Evolutionary conservation across 2,888 invertebrate genomes (phyloP).

Genomic region (Brachylomia viminalis): DNA sequence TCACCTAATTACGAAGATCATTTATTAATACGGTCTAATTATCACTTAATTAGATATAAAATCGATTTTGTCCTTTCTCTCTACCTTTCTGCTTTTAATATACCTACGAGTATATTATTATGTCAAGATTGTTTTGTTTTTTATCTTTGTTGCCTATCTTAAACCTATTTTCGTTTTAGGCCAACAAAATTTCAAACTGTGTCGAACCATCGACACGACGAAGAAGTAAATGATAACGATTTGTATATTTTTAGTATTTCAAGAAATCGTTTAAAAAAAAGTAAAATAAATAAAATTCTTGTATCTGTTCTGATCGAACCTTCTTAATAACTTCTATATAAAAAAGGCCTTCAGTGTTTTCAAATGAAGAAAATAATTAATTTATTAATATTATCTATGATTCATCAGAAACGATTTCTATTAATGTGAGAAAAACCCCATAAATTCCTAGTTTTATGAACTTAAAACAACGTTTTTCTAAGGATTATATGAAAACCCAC

Average conservation of each 20-base stretch:
- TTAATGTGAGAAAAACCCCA: not conserved
- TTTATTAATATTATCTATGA: not conserved
- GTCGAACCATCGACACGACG: too few species aligned
- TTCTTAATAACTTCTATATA: not conserved
- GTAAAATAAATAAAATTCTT: too few species aligned
- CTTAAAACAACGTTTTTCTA: not conserved
- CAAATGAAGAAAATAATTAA: too few species aligned
- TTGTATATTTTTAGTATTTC: too few species aligned
- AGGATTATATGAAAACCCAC: not conserved
- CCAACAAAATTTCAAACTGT: too few species aligned
- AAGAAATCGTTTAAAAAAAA: too few species aligned
- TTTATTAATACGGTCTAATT: constrained; percentile 27
- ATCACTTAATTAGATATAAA: constrained; percentile 16
- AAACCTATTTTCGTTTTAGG: too few species aligned
- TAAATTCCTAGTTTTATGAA: not conserved
- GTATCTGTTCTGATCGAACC: not conserved
- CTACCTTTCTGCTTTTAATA: too few species aligned
- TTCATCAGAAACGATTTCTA: not conserved
- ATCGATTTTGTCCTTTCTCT: not conserved
- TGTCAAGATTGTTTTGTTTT: too few species aligned
- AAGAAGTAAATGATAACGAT: too few species aligned
- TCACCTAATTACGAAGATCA: constrained; percentile 18
- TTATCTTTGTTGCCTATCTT: too few species aligned
- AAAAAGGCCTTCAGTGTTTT: not conserved
- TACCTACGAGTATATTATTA: too few species aligned